Conservation (phyloP, 2,797 vertebrate genomes). For the Sparidentex hasta region DNA sequence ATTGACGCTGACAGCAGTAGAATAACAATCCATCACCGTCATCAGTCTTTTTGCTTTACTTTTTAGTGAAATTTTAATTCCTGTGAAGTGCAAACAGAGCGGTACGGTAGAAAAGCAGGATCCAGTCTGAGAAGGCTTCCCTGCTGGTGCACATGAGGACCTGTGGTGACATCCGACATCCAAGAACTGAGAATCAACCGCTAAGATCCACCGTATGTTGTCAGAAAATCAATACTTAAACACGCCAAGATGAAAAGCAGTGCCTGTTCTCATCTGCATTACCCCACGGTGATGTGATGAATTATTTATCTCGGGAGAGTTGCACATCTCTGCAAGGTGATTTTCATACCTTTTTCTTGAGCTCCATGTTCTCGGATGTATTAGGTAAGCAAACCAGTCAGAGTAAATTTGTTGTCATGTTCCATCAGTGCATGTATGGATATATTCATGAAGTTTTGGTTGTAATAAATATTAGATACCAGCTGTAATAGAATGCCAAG, state of each 20-base stretch:
- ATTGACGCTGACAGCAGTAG: neutral
- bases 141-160: conserved; percentile 2
- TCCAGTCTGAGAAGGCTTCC: neutral
- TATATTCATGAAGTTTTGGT: neutral
- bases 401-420: neutral
- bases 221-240: conserved; percentile 47
- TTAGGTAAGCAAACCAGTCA: neutral
- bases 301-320: conserved; percentile 41
- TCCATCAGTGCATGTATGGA: neutral
- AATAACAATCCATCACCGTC: neutral
- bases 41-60: neutral
- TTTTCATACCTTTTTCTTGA: conserved; percentile 3
- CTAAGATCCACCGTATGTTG: neutral
- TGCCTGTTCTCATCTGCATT: conserved; percentile 27
- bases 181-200: conserved; percentile 11
- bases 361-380: neutral
- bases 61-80: neutral
- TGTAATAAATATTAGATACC: neutral
- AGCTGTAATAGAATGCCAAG: neutral
- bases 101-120: conserved; percentile 14
- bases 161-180: conserved; percentile 7
- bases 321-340: conserved; percentile 12
- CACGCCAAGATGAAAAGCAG: neutral
- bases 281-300: conserved; percentile 20
- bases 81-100: conserved; percentile 1